These are phyloP conservation scores for Cathartes aura DNA, from an alignment of 2,113 vertebrate species.

Conservation along the genomic window DNA sequence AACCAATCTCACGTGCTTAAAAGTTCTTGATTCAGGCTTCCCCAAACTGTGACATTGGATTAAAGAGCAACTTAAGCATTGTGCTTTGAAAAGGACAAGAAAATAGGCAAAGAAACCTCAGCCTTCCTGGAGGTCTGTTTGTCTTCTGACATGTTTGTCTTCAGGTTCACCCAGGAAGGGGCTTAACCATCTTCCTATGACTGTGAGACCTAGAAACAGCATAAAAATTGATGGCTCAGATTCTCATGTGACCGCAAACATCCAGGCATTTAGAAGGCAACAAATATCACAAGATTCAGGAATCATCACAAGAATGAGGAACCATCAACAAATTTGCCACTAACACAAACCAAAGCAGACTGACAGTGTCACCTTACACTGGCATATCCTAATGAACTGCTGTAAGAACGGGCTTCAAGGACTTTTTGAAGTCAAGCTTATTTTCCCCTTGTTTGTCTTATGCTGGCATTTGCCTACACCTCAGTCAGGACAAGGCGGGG, in stretches of 20 bases:
- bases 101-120: not conserved
- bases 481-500: not conserved
- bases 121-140: not conserved
- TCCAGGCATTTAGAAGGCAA: not conserved
- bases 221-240: not conserved
- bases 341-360: not conserved
- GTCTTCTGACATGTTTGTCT: not conserved
- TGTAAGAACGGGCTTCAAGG: conserved; percentile 20
- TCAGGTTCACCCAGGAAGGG: not conserved
- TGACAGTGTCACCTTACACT: conserved; percentile 10
- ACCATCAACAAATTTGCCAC: not conserved
- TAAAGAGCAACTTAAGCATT: not conserved
- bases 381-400: not conserved
- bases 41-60: not conserved
- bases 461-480: not conserved
- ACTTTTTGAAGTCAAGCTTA: conserved; percentile 22
- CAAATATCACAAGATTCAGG: conserved; percentile 4
- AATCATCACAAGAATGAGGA: not conserved
- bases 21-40: not conserved
- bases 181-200: not conserved
- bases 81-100: not conserved
- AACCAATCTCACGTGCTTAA: not conserved
- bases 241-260: not conserved
- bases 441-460: conserved; percentile 21
- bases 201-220: not conserved